These are phyloP conservation scores for Ctenomys sociabilis DNA, from an alignment of 2,113 vertebrate species.

Conservation along the genomic window DNA sequence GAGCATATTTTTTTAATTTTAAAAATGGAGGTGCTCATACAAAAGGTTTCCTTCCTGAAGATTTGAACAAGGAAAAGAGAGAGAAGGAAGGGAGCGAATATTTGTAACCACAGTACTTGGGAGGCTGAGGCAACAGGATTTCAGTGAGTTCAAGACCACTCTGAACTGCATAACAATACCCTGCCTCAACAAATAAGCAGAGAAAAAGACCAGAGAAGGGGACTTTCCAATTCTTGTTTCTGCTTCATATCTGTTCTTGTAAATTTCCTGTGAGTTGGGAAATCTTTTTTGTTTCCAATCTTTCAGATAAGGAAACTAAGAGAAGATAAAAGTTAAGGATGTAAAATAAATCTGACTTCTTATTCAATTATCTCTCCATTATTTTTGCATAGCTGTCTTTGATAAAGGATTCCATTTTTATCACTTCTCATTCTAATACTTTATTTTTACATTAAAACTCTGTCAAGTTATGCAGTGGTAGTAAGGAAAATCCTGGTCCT, in stretches of 20 bases:
- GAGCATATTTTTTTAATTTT: not conserved
- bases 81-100: not conserved
- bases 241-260: not conserved
- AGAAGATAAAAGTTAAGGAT: not conserved
- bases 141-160: not conserved
- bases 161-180: too few relatives aligned
- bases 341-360: not conserved
- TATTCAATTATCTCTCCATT: not conserved
- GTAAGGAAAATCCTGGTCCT: not conserved
- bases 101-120: not conserved
- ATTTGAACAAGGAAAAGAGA: not conserved
- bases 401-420: not conserved
- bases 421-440: not conserved
- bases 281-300: not conserved
- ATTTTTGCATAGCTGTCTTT: not conserved
- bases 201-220: not conserved
- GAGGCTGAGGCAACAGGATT: not conserved
- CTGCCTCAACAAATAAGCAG: not conserved
- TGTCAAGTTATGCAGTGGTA: not conserved
- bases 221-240: not conserved
- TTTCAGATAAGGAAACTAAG: conserved; percentile 19
- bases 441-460: not conserved
- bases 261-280: not conserved
- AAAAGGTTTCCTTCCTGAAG: not conserved
- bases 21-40: not conserved